These are phyloP conservation scores for Megalonaias nervosa DNA, from an alignment of 1,140 invertebrate genomes.

Conservation along the genomic window DNA sequence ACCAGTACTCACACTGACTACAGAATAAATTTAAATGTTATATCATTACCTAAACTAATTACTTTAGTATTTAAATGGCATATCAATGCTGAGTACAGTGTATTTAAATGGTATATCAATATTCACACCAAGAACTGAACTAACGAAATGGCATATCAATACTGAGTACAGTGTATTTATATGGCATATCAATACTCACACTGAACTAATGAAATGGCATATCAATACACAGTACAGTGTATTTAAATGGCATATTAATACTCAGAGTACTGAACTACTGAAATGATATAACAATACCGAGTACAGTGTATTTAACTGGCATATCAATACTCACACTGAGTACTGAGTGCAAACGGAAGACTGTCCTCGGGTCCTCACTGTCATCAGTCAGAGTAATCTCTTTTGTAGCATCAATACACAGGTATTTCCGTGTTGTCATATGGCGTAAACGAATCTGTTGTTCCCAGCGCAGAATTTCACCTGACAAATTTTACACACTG, in stretches of 20 bases:
- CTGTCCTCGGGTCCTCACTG: slow-evolving; percentile 68
- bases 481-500: slow-evolving; percentile 38
- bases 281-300: neutral
- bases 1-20: slow-evolving; percentile 57
- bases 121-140: neutral
- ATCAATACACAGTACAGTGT: neutral
- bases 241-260: neutral
- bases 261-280: neutral
- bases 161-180: neutral
- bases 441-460: slow-evolving; percentile 70
- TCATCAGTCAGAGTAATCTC: slow-evolving; percentile 66
- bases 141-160: neutral
- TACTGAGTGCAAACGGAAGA: slow-evolving; percentile 69
- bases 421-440: slow-evolving; percentile 69
- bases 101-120: too few relatives aligned
- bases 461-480: slow-evolving; percentile 69
- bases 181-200: slow-evolving; percentile 2
- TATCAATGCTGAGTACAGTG: too few relatives aligned
- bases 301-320: neutral
- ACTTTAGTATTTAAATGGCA: too few relatives aligned
- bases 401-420: slow-evolving; percentile 64
- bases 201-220: neutral
- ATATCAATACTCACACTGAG: slow-evolving; percentile 55
- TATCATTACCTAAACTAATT: too few relatives aligned
- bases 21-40: slow-evolving; percentile 29